Conservation (phyloP, 2,113 vertebrate genomes). For the Anarhynchus alexandrinus region DNA sequence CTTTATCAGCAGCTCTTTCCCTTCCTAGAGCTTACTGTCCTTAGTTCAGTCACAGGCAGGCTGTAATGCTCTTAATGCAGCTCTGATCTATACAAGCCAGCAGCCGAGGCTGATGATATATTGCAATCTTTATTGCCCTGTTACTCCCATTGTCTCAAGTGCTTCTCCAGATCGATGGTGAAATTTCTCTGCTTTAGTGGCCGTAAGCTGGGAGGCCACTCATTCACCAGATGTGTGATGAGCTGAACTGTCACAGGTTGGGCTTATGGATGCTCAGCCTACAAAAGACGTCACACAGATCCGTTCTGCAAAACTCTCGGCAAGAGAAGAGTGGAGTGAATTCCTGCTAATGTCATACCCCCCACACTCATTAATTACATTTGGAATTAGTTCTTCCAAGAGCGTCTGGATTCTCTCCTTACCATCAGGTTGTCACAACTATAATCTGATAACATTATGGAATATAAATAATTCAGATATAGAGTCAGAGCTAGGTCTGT, state of each 20-base stretch:
- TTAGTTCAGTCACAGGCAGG: background rate
- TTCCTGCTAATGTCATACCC: background rate
- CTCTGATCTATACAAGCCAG: conserved; percentile 31
- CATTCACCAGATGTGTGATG: conserved; percentile 4
- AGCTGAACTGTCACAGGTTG: background rate
- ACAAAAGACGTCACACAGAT: background rate
- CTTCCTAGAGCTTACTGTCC: background rate
- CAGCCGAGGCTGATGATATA: conserved; percentile 4
- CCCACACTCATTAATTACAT: background rate
- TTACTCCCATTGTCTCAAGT: conserved; percentile 70
- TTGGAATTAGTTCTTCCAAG: background rate
- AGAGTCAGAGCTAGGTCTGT: background rate
- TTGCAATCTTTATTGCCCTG: conserved; percentile 58
- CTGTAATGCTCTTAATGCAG: conserved; percentile 41
- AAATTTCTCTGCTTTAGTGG: conserved; percentile 37
- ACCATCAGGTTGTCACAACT: background rate
- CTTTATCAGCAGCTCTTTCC: background rate
- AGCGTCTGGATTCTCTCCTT: background rate
- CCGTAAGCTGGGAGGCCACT: background rate
- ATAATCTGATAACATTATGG: background rate
- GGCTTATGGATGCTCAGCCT: conserved; percentile 6
- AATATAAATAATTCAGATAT: background rate
- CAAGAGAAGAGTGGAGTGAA: background rate
- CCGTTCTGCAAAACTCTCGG: background rate
- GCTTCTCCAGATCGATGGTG: conserved; percentile 59